Percentiles rank a stretch among this genome's conserved stretches.
Conservation (phyloP, 2,797 vertebrate genomes). For the Tangara arthus region DNA sequence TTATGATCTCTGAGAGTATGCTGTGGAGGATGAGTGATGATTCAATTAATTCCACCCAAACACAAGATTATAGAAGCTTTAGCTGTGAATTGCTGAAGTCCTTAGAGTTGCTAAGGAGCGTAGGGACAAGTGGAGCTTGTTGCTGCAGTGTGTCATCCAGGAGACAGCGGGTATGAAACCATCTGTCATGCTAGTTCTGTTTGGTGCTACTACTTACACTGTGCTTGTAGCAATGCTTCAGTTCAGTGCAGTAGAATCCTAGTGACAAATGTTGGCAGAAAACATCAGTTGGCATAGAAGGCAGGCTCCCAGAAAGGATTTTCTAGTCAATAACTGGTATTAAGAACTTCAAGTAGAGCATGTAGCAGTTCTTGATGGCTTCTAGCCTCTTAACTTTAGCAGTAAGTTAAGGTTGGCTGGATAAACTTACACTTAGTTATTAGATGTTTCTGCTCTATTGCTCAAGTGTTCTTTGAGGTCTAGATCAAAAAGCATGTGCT, state of each 20-base stretch:
- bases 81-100: neutral
- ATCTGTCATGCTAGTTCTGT: neutral
- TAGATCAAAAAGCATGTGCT: conserved; percentile 50
- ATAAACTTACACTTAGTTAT: neutral
- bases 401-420: neutral
- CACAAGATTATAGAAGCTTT: neutral
- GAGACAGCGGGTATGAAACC: neutral
- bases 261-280: neutral
- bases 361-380: neutral
- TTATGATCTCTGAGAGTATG: neutral
- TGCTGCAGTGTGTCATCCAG: neutral
- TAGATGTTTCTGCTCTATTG: conserved; percentile 50
- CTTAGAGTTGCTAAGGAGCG: neutral
- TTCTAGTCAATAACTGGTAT: neutral
- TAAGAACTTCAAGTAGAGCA: neutral
- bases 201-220: neutral
- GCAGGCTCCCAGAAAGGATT: neutral
- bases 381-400: neutral
- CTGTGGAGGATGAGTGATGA: neutral
- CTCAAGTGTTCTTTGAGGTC: conserved; percentile 61
- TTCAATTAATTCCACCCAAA: neutral
- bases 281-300: neutral
- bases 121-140: neutral
- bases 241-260: neutral
- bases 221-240: neutral